Evolutionary conservation across 2,113 vertebrate species (phyloP).

Genomic region (Neodon shergylaensis): DNA sequence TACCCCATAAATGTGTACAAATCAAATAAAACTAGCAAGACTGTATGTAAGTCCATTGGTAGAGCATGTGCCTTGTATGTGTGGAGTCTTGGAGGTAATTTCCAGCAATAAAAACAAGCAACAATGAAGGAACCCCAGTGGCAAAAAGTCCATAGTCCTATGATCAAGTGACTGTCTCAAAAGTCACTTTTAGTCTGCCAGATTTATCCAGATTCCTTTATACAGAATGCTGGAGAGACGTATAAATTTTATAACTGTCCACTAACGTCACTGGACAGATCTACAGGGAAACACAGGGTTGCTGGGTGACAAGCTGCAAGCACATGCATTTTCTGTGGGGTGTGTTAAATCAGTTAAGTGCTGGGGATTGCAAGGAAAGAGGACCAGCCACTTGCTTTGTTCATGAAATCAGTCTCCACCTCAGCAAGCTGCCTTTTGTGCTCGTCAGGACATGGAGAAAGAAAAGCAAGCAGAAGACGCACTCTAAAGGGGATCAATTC

Average conservation of each 20-base stretch:
- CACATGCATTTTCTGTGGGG: background rate
- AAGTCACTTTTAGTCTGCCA: background rate
- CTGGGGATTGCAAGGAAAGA: background rate
- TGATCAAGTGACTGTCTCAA: background rate
- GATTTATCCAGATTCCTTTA: background rate
- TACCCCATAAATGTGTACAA: background rate
- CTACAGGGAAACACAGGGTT: background rate
- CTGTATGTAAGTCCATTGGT: background rate
- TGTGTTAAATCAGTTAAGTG: background rate
- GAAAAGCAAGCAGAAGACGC: background rate
- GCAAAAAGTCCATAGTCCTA: background rate
- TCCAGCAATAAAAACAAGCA: background rate
- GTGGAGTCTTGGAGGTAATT: background rate
- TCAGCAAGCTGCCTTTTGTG: background rate
- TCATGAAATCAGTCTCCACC: background rate
- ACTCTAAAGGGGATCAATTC: background rate
- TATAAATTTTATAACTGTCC: background rate
- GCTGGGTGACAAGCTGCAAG: background rate
- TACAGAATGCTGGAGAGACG: background rate
- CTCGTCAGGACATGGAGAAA: background rate
- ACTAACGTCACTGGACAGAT: background rate
- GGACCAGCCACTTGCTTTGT: background rate
- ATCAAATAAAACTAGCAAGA: background rate
- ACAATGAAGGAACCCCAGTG: background rate
- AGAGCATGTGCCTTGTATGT: background rate